Conservation (phyloP, 2,113 vertebrate species). For the Lepus timidus region DNA sequence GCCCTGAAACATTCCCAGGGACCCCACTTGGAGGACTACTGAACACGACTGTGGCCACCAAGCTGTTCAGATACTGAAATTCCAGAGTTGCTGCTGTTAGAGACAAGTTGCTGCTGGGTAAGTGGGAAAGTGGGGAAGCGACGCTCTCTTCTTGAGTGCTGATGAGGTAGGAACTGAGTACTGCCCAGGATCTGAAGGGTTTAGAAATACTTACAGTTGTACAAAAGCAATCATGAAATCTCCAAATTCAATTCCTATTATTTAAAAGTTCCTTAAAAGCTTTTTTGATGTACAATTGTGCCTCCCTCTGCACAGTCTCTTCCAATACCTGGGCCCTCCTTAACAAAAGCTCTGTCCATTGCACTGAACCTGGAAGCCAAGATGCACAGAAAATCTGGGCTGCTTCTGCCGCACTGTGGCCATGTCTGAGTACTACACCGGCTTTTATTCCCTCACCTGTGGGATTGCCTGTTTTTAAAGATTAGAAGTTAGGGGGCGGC, state of each 20-base stretch:
- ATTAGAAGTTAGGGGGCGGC: neutral
- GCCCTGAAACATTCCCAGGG: neutral
- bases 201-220: neutral
- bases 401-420: conserved; percentile 74
- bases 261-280: neutral
- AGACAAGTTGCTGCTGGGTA: neutral
- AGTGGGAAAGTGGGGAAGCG: neutral
- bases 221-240: neutral
- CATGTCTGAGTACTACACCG: conserved; percentile 8
- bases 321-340: neutral
- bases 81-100: neutral
- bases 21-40: neutral
- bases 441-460: neutral
- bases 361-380: neutral
- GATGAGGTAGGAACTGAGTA: neutral
- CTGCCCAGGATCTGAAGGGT: neutral
- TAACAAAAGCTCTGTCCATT: neutral
- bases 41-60: neutral
- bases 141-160: neutral
- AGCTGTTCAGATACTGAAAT: neutral
- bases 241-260: neutral
- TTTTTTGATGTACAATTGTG: neutral
- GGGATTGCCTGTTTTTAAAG: no score
- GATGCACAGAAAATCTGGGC: neutral
- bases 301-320: neutral